Evolutionary conservation across 2,113 vertebrate species (phyloP).

Genomic region (Halcyon malimbica): DNA sequence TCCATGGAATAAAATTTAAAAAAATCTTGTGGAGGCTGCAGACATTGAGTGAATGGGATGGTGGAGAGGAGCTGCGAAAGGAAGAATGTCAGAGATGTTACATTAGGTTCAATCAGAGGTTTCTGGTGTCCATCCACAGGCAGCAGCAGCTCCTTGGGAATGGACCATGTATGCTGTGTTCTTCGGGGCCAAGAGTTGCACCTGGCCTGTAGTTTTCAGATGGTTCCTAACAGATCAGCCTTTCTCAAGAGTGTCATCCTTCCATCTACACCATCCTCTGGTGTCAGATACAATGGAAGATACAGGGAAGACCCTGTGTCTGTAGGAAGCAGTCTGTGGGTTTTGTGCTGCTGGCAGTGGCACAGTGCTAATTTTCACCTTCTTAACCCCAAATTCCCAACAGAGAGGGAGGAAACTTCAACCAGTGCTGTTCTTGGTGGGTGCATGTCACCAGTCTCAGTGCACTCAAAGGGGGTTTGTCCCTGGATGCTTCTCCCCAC

Average conservation of each 20-base stretch:
- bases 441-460: accelerated
- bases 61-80: background rate
- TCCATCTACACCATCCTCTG: background rate
- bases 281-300: background rate
- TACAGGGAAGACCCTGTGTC: background rate
- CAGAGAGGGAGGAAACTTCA: background rate
- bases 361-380: background rate
- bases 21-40: background rate
- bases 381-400: background rate
- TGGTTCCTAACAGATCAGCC: background rate
- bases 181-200: background rate
- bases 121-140: background rate
- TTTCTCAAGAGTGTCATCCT: background rate
- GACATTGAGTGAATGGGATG: background rate
- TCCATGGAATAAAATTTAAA: background rate
- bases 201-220: background rate
- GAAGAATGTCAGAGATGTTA: background rate
- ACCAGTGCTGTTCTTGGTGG: background rate
- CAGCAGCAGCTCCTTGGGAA: background rate
- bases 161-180: background rate
- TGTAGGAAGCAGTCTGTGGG: background rate
- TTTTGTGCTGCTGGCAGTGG: background rate
- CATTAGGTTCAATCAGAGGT: background rate
- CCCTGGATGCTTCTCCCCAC: accelerated
- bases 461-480: background rate